These are phyloP conservation scores for Danionella dracula DNA, from an alignment of 2,797 vertebrate species.

Conservation along the genomic window DNA sequence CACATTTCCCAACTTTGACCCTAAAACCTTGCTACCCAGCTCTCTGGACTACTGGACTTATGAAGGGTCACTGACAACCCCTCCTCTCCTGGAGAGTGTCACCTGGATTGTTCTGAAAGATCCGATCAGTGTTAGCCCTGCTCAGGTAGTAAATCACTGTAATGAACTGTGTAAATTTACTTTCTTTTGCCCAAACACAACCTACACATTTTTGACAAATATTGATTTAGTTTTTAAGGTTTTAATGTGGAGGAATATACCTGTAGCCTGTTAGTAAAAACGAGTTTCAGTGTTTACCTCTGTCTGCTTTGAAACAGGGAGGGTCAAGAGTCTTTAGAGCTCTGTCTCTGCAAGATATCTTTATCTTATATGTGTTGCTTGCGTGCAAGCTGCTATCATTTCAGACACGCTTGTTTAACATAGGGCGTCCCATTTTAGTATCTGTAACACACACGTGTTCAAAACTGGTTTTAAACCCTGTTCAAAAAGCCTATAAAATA, in stretches of 20 bases:
- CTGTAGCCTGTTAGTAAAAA: no score
- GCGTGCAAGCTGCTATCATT: not conserved
- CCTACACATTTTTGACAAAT: no score
- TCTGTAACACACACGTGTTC: not conserved
- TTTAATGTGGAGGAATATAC: no score
- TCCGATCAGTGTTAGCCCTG: constrained; percentile 79
- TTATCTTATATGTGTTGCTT: constrained; percentile 24
- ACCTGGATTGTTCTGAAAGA: constrained; percentile 92
- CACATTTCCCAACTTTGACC: constrained; percentile 79
- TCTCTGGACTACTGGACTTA: constrained; percentile 90
- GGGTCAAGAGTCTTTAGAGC: constrained; percentile 11
- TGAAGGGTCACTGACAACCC: constrained; percentile 90
- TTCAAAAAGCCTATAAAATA: no score
- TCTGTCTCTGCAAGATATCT: constrained; percentile 51
- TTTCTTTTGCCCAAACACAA: no score
- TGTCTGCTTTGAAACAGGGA: constrained; percentile 25
- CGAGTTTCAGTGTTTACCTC: not conserved
- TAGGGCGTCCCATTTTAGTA: not conserved
- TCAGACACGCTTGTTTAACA: not conserved
- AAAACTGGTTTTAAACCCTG: not conserved
- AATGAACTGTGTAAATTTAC: no score
- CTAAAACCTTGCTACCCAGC: constrained; percentile 77
- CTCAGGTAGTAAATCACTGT: constrained; percentile 81
- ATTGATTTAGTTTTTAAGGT: no score
- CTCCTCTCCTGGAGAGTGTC: constrained; percentile 89